Evolutionary conservation across 2,797 vertebrate species (phyloP), one percentile per base, ranked within the genome.

Genomic region (Bovichtus variegatus): DNA sequence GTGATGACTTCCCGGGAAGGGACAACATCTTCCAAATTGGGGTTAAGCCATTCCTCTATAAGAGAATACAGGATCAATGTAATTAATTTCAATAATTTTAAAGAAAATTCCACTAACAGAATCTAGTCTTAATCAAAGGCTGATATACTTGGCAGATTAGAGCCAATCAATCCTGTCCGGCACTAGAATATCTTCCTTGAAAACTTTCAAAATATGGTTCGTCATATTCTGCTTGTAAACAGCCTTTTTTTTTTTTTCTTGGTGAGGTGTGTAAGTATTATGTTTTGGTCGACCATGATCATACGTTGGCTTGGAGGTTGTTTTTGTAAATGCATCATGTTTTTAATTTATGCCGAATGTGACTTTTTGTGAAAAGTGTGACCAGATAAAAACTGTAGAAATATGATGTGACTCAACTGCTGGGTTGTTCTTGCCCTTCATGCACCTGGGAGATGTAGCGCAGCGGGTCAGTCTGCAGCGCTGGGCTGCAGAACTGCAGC

Each of bases 41-140:
- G 92, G 80, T 94, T 94, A 0, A 95, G 86, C 81, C 65, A 68
- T 5, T 49, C 51, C 65, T 83, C 93, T 94, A 25, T 2, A 41
- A 5, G 31, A 40, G 9, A 23, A 40, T 18, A 19, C 47, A 51
- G 47, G 47, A 60, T 16, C n/a, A 59, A 34, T 9, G 6, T 34
- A 16, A 44, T 0, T 44, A 1, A 59, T 9, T 13, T 19, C 8
- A 9, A 58, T 10, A 12, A 9, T 43, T 27, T 19, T 5, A 43
- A 54, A 54, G 19, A 31, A 21, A 43, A 38, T 36, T 5, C 55
- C 23, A 25, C 25, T 6, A 23, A 34, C 1, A 25, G n/a, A 51
- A n/a, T 41, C 2, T 40, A 12, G 16, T 51, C 23, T 65, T 40
- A 15, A 36, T 49, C 18, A 7, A n/a, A 36, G 4, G 19, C 11